Evolutionary conservation across 2,888 invertebrate genomes (phyloP).

Genomic region (Aphodius sticticus): DNA sequence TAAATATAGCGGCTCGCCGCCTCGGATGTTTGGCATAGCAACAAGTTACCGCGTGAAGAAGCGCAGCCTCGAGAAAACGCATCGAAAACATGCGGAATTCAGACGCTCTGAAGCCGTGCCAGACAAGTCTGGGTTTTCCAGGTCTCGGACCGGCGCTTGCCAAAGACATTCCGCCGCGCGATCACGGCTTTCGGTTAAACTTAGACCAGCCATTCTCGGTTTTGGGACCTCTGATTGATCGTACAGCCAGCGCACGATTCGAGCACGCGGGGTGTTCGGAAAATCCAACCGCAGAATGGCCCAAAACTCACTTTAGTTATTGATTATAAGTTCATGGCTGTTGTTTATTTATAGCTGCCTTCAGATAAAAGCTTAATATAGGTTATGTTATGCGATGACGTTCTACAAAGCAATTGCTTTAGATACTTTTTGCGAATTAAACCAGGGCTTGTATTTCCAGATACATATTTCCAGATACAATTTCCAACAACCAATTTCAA

Average conservation of each 20-base stretch:
- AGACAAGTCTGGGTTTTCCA: constrained; percentile 58
- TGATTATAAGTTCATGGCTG: no score
- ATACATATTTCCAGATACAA: no score
- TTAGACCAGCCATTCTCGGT: not conserved
- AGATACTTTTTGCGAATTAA: no score
- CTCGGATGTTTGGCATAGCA: not conserved
- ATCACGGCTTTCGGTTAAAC: not conserved
- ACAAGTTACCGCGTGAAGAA: not conserved
- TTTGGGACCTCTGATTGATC: no score
- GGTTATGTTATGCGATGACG: no score
- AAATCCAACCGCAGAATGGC: not conserved
- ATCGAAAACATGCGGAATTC: constrained; percentile 57
- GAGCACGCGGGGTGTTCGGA: not conserved
- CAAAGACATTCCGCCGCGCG: constrained; percentile 32
- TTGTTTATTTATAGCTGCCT: no score
- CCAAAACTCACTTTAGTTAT: no score
- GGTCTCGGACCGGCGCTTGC: constrained; percentile 30
- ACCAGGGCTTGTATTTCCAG: no score
- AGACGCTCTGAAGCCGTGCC: constrained; percentile 46
- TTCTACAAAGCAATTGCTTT: no score
- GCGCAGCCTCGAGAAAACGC: not conserved
- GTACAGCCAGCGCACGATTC: not conserved
- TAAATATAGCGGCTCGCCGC: not conserved
- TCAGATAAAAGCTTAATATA: no score
- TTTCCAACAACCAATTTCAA: no score